These are phyloP conservation scores for Sphaerophoria rueppellii DNA, from an alignment of 2,888 invertebrate genomes.

Conservation along the genomic window DNA sequence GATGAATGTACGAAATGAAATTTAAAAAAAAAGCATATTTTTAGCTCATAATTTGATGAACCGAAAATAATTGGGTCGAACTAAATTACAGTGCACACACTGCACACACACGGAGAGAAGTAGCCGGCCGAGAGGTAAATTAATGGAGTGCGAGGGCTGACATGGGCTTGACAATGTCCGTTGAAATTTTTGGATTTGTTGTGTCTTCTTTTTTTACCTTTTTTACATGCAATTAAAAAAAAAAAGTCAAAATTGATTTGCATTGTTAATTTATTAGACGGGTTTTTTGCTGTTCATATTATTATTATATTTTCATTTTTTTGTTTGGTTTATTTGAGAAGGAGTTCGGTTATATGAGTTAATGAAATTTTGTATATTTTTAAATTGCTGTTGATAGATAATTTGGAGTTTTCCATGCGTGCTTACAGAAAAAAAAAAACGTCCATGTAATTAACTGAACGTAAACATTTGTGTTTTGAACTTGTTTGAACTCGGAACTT, in stretches of 20 bases:
- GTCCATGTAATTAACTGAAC: too few species aligned
- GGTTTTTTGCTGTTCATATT: constrained; percentile 10
- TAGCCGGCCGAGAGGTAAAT: constrained; percentile 48
- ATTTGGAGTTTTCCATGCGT: too few species aligned
- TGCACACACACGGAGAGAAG: constrained; percentile 43
- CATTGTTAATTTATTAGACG: constrained; percentile 59
- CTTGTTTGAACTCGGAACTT: too few species aligned
- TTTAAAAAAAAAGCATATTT: constrained; percentile 46
- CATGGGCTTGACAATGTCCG: constrained; percentile 65
- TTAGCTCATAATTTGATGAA: constrained; percentile 73
- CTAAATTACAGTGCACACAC: constrained; percentile 70
- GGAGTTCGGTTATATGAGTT: not conserved
- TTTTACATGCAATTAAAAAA: constrained; percentile 50
- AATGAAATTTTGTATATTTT: constrained; percentile 1
- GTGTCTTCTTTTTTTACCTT: constrained; percentile 16
- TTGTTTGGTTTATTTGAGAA: not conserved
- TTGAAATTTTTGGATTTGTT: constrained; percentile 30
- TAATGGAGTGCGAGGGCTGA: constrained; percentile 69
- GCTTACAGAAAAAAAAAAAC: too few species aligned
- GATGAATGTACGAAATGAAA: constrained; percentile 3
- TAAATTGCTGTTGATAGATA: not conserved
- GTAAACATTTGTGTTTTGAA: too few species aligned
- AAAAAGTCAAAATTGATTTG: constrained; percentile 54
- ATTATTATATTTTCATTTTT: not conserved
- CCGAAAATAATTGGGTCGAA: constrained; percentile 73